These are phyloP conservation scores for Bicyclus anynana DNA, from an alignment of 1,140 invertebrate species.

Conservation along the genomic window DNA sequence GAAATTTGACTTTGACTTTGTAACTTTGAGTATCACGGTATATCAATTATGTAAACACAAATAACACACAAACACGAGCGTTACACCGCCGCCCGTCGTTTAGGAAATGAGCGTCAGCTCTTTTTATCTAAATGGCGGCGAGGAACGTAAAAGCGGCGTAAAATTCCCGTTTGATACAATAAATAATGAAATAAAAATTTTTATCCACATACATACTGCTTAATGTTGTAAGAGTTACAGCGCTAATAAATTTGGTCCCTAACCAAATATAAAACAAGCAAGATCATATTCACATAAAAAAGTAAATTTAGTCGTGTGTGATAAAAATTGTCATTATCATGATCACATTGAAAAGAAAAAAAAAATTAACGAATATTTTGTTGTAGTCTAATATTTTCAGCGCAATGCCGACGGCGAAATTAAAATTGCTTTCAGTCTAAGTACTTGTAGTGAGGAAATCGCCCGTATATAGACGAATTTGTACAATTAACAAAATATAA, in stretches of 20 bases:
- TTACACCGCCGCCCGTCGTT: constrained; percentile 41
- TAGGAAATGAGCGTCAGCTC: constrained; percentile 63
- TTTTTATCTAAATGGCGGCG: constrained; percentile 68
- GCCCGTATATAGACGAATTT: too few relatives aligned
- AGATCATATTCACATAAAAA: not conserved
- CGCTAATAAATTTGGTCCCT: constrained; percentile 11
- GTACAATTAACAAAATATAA: too few relatives aligned
- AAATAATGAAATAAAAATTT: constrained; percentile 69
- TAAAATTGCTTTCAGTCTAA: too few relatives aligned
- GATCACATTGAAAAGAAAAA: too few relatives aligned
- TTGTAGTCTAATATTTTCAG: too few relatives aligned
- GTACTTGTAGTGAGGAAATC: too few relatives aligned
- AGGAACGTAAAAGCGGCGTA: constrained; percentile 69
- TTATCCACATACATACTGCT: constrained; percentile 33
- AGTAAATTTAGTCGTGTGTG: not conserved
- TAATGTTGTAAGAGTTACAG: constrained; percentile 39
- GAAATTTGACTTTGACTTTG: too few relatives aligned
- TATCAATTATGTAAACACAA: constrained; percentile 37
- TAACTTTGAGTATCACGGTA: not conserved
- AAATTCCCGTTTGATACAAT: constrained; percentile 65
- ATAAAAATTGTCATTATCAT: too few relatives aligned
- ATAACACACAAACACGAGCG: constrained; percentile 32
- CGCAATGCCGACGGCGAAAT: too few relatives aligned
- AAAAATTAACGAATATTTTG: too few relatives aligned
- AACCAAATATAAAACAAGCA: constrained; percentile 2